Evolutionary conservation across 2,113 vertebrate species (phyloP).

Genomic region (Cricetomys ansorgei): DNA sequence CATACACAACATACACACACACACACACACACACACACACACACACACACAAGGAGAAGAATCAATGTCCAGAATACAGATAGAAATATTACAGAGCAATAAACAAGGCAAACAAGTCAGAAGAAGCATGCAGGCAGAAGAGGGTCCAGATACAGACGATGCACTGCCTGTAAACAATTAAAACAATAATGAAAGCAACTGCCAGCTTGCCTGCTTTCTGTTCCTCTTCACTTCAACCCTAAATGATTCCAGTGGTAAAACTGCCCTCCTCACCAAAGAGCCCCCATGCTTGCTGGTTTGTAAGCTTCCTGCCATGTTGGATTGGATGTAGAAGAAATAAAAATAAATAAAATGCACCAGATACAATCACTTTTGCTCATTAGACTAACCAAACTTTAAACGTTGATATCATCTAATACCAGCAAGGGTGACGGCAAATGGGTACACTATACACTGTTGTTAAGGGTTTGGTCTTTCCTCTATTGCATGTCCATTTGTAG

Average conservation of each 20-base stretch:
- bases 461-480: not conserved
- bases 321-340: not conserved
- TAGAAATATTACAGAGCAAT: not conserved
- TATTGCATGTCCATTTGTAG: not conserved
- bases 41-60: too few relatives aligned
- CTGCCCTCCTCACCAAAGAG: not conserved
- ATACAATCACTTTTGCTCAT: not conserved
- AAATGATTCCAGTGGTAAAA: not conserved
- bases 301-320: too few relatives aligned
- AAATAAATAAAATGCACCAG: not conserved
- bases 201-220: not conserved
- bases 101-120: not conserved
- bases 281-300: too few relatives aligned
- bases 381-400: not conserved
- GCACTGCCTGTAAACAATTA: not conserved
- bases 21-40: too few relatives aligned
- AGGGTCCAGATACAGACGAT: accelerated
- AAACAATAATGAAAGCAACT: not conserved
- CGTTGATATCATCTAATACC: not conserved
- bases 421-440: not conserved
- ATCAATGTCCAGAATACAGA: not conserved
- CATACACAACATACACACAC: too few relatives aligned
- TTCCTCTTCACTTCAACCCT: too few relatives aligned
- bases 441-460: not conserved
- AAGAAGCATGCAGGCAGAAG: not conserved